These are phyloP conservation scores for Xylocampa areola DNA, from an alignment of 2,888 invertebrate species.

Conservation along the genomic window DNA sequence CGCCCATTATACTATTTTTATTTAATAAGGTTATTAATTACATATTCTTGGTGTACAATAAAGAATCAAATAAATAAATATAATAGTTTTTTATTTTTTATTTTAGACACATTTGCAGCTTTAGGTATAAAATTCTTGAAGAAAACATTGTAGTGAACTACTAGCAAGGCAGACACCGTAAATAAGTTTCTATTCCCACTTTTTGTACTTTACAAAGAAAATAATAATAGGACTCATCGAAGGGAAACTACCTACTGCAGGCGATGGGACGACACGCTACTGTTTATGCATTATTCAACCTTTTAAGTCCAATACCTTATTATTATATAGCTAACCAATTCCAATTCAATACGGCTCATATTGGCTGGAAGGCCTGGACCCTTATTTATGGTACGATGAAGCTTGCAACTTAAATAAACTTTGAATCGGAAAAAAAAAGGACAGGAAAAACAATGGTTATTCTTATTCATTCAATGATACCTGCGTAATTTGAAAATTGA, in stretches of 20 bases:
- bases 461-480: constrained; percentile 39
- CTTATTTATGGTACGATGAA: constrained; percentile 7
- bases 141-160: no score
- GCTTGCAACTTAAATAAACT: constrained; percentile 1
- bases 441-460: constrained; percentile 24
- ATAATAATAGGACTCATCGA: constrained; percentile 9
- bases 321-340: constrained; percentile 20
- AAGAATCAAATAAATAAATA: no score
- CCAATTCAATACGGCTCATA: constrained; percentile 33
- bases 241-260: constrained; percentile 26
- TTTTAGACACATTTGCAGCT: no score
- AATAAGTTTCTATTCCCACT: constrained; percentile 25
- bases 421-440: no score
- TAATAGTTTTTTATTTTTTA: constrained; percentile 8
- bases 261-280: constrained; percentile 33
- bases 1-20: no score
- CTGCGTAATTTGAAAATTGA: constrained; percentile 34
- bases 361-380: neutral
- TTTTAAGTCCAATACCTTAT: constrained; percentile 31
- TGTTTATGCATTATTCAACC: constrained; percentile 51
- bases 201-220: constrained; percentile 16
- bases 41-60: no score
- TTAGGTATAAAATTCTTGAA: no score
- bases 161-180: constrained; percentile 4
- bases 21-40: no score